Evolutionary conservation across 2,888 invertebrate genomes (phyloP).

Genomic region (Auanema sp.): DNA sequence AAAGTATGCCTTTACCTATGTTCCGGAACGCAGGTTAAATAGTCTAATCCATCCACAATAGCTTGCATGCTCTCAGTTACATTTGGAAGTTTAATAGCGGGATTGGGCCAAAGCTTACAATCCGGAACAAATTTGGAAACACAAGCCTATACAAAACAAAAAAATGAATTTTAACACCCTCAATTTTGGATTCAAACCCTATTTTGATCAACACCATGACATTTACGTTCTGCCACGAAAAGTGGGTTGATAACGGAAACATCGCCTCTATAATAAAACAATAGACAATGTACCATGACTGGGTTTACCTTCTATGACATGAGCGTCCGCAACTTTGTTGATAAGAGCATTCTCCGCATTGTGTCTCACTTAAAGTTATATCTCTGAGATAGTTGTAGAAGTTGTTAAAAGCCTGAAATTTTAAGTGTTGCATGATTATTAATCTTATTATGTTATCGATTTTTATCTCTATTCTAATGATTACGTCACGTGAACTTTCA

Average conservation of each 20-base stretch:
- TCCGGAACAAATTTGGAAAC: conserved; percentile 44
- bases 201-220: conserved; percentile 57
- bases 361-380: conserved; percentile 53
- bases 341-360: conserved; percentile 60
- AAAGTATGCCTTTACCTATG: conserved; percentile 35
- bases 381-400: conserved; percentile 60
- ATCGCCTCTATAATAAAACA: conserved; percentile 46
- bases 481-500: no score
- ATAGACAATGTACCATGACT: no score
- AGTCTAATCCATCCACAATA: conserved; percentile 60
- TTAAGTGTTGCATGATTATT: not conserved
- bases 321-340: conserved; percentile 61
- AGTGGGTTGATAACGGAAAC: conserved; percentile 58
- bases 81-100: conserved; percentile 51
- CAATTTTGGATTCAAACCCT: conserved; percentile 15
- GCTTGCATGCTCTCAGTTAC: conserved; percentile 57
- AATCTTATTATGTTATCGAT: no score
- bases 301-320: conserved; percentile 58
- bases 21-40: conserved; percentile 57
- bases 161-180: conserved; percentile 2
- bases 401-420: conserved; percentile 58
- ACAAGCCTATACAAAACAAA: conserved; percentile 37
- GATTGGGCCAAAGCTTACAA: conserved; percentile 61
- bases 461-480: no score
- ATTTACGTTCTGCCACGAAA: conserved; percentile 61